These are phyloP conservation scores for Anguilla anguilla DNA, from an alignment of 2,797 vertebrate species.

Conservation along the genomic window DNA sequence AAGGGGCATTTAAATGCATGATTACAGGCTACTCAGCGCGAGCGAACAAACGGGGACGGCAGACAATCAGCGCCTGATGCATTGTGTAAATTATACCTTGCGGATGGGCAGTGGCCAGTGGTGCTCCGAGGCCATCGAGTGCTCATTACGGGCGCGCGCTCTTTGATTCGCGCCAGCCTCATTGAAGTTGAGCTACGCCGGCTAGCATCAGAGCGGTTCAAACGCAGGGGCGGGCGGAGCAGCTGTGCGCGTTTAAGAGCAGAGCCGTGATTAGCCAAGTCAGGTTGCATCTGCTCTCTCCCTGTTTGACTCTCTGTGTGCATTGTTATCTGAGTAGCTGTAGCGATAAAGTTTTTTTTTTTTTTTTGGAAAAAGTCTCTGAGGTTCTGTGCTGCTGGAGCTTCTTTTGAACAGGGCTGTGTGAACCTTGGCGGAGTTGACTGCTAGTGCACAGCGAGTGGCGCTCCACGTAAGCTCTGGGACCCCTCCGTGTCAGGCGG, in stretches of 20 bases:
- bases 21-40: neutral
- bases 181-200: slow-evolving; percentile 12
- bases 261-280: neutral
- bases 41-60: neutral
- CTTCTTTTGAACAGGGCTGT: neutral
- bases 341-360: neutral
- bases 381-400: neutral
- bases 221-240: neutral
- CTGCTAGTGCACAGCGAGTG: neutral
- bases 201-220: neutral
- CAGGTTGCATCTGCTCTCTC: neutral
- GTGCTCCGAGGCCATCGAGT: neutral
- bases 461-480: neutral
- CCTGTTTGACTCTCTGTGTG: neutral
- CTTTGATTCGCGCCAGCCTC: neutral
- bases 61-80: neutral
- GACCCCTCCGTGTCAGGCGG: neutral
- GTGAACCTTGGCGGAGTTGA: neutral
- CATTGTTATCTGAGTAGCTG: slow-evolving; percentile 18
- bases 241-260: neutral
- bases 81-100: neutral
- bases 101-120: neutral
- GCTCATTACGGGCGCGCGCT: neutral
- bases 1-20: neutral
- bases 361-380: neutral